Base-by-base conservation (phyloP, 1,140 invertebrate genomes). In the Alviniconcha marisindica region DNA sequence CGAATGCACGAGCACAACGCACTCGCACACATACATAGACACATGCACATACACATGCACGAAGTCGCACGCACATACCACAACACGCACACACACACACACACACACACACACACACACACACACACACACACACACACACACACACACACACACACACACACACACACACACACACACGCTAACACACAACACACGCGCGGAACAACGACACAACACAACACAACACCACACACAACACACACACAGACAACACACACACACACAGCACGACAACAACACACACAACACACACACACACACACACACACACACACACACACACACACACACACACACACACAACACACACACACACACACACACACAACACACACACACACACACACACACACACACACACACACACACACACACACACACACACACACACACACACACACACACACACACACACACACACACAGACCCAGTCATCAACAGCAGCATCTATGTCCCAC, bases 401-500 rank as follows among this genome's bases (percentile, higher is more conserved):
- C 56, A 5, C 56, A 60, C 56, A 60, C 56, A 60, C 56, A 60
- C 56, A 60, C 56, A 60, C 56, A 60, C 56, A 60, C 56, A 60
- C 56, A 60, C 56, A 60, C 56, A 60, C 56, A 60, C 56, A 14
- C 56, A 60, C 7, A 60, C 56, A 60, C 4, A 60, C 10, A 60
- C 56, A 60, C 56, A 60, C 56, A 60, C 56, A 60, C 7, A 60
- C 56, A 60, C 24, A 60, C 56, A 60, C 56, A 60, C 15, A 60
- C 56, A 60, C 56, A 60, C 56, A 60, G 5, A 60, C 56, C 21
- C 56, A 60, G 21, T n/a, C 56, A 60, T n/a, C 54, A 60, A 60
- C 54, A 24, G 28, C 54, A 60, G 21, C 14, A 60, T 10, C 63
- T 40, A 36, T 31, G 18, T 31, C 51, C 56, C 86, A 90, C 90